phyloP scores from a whole-genome alignment of 2,113 vertebrate species.

The Grammomys dolichurus region DNA sequence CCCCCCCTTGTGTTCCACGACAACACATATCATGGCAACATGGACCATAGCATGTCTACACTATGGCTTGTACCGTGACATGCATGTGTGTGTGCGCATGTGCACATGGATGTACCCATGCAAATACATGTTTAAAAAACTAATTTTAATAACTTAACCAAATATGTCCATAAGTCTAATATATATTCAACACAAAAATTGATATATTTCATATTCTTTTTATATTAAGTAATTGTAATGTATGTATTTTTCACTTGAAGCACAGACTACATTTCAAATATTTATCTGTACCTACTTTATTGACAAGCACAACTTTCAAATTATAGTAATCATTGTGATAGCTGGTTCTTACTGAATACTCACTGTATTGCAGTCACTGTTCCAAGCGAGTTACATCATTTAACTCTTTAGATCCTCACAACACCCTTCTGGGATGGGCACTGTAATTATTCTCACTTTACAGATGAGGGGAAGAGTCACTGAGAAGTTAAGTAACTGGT shows the following conservation, averaged over 20 bases:
- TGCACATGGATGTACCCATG: fast-evolving
- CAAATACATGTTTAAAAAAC: background rate
- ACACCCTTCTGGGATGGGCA: background rate
- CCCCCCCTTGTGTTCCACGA: background rate
- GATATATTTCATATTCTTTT: constrained; percentile 6
- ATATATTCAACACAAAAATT: constrained; percentile 25
- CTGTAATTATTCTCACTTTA: constrained; percentile 56
- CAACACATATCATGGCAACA: background rate
- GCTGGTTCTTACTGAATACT: background rate
- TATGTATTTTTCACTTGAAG: background rate
- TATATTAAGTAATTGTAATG: constrained; percentile 45
- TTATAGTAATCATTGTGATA: background rate
- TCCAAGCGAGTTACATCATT: constrained; percentile 1
- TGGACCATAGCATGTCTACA: background rate
- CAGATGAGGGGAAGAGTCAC: constrained; percentile 26
- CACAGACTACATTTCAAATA: constrained; percentile 2
- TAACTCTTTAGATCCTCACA: constrained; percentile 45
- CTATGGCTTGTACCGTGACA: background rate
- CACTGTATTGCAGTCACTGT: background rate
- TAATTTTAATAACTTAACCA: constrained; percentile 11
- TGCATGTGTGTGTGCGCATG: too few relatives aligned
- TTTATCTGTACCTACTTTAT: background rate
- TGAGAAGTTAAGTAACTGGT: constrained; percentile 35
- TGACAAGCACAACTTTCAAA: background rate
- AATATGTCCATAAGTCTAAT: background rate